Evolutionary conservation across 2,888 invertebrate species (phyloP), one percentile per base, ranked within the genome.

Genomic region (Andrena chrysosceles): DNA sequence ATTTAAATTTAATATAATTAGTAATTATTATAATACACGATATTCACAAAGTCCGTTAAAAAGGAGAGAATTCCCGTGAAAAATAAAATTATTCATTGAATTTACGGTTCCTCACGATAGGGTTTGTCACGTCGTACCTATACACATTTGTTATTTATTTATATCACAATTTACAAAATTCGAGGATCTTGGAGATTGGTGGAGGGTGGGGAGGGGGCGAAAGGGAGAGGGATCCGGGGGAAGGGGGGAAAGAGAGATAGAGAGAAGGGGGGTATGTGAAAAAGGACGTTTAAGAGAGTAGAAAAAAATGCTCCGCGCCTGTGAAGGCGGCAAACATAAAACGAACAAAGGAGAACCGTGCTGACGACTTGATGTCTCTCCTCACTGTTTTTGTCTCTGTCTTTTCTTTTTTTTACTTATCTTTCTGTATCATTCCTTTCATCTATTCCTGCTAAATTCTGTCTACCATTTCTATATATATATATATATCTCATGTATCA

Each of bases 151-250:
- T 90, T 91, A 91, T 92, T 93, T 93, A 93, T 92, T 93, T 93
- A 93, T 93, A 93, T 93, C 93, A 94, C 93, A 94, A 94, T 93
- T 93, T 94, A 93, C 93, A 94, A 93, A 93, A 93, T 91, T 93
- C 87, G 86, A 89, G 90, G 87, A 84, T 87, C 66, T 83, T 75
- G 31, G 69, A 71, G 48, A 52, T 8, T 56, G 56, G 56, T 23
- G 56, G 56, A 56, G 10, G 42, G n/a, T 20, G 54, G 54, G 54
- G 13, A 6, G 33, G 31, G 13, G 20, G 26, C 33, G 56, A 23
- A 20, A 23, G 52, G 26, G 60, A n/a, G 2, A 6, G 16, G 67
- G 48, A 26, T 1, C 6, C 5, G n/a, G 42, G 54, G 35, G 56
- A 3, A 31, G 54, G 16, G 20, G 33, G 33, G 8, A 60, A 35